phyloP scores from a whole-genome alignment of 2,113 vertebrate genomes.

The Microcebus griseorufus region DNA sequence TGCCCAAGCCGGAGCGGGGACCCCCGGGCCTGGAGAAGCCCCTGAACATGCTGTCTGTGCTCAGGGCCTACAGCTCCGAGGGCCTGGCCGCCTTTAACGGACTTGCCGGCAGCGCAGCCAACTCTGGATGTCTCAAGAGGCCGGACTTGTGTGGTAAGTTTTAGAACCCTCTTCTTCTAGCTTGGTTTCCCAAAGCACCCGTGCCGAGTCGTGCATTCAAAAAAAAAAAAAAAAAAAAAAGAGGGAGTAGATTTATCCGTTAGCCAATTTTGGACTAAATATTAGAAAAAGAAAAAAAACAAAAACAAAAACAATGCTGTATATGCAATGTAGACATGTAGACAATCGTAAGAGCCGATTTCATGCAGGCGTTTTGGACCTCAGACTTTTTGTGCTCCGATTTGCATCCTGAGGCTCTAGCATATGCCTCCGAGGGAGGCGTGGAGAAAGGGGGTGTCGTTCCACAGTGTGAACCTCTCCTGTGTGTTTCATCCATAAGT shows the following conservation, averaged over 20 bases:
- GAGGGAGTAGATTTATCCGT: conserved; percentile 74
- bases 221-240: not conserved
- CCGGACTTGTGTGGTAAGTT: conserved; percentile 98
- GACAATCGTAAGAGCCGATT: conserved; percentile 59
- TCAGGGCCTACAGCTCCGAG: conserved; percentile 97
- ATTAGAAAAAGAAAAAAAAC: not conserved
- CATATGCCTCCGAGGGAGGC: conserved; percentile 78
- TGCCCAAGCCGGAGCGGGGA: conserved; percentile 91
- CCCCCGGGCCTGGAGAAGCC: conserved; percentile 92
- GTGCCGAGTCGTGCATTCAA: conserved; percentile 78
- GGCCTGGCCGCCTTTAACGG: conserved; percentile 96
- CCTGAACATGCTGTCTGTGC: conserved; percentile 98
- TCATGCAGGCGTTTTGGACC: conserved; percentile 73
- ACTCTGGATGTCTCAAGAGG: conserved; percentile 95
- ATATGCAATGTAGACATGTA: conserved; percentile 41
- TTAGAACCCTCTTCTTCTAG: conserved; percentile 85
- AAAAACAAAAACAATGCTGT: not conserved
- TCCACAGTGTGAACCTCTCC: conserved; percentile 65
- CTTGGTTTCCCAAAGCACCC: conserved; percentile 81
- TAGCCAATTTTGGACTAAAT: conserved; percentile 77
- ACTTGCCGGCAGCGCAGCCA: conserved; percentile 91
- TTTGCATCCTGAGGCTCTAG: conserved; percentile 74
- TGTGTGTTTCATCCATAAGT: conserved; percentile 47
- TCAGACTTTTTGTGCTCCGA: conserved; percentile 70
- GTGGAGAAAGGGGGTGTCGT: conserved; percentile 57